Base-by-base conservation (phyloP, 2,113 vertebrate genomes). In the Anthoscopus minutus region DNA sequence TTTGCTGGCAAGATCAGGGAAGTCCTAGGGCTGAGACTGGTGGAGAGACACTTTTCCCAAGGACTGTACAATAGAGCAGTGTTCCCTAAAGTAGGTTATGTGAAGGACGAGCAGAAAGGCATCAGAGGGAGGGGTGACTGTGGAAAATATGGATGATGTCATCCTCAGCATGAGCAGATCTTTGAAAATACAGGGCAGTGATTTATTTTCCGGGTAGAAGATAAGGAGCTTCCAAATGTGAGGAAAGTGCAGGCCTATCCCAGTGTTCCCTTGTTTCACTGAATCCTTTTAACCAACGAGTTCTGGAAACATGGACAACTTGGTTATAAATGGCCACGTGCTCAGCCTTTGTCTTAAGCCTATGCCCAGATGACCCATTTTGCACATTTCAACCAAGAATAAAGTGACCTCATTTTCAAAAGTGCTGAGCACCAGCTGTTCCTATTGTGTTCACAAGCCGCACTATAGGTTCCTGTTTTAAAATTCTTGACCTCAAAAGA, bases 371-470 rank as follows among this genome's bases (percentile, higher is more conserved):
- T 95, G 96, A 97, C 95, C 95, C 93, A 95, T 96, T 97, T 96
- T 96, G 79, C 88, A 92, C 93, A 96, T 95, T 96, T 94, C 89
- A 83, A 94, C 92, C 95, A 97, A 95, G 95, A 97, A 96, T 93
- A 94, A 96, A 95, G 85, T 96, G 95, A 96, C 95, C 95, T 96
- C 92, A 74, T 96, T 96, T 96, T 92, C 66, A 94, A 71, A 97
- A 97, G 94, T 96, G 92, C 95, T 96, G 93, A 96, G 93, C 71
- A 94, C 89, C 96, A 95, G 95, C 89, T 95, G 95, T 95, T 95
- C 94, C 87, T 62, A 89, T 95, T 97, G 95, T 95, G 89, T 37
- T 89, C 94, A 67, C 70, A 88, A 94, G 89, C 71, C 1, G 0
- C 89, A 30, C 87, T 80, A 72, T 61, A 95, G 78, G 81, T 94